Base-by-base conservation (phyloP, 2,113 vertebrate genomes). In the Callocephalon fimbriatum region DNA sequence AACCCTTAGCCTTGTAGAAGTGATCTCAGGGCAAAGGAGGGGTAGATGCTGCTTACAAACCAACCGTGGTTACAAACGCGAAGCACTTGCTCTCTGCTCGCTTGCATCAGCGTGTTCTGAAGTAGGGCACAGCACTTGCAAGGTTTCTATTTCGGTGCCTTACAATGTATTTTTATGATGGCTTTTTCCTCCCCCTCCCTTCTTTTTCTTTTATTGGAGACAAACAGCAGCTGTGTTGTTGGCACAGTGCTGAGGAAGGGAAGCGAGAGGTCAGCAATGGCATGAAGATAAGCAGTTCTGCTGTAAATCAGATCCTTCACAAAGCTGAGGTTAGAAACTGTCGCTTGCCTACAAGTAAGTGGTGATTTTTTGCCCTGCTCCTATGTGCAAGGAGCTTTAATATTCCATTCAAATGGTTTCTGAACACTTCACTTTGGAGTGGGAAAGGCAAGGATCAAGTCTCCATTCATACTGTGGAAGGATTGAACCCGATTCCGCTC, bases 221-320 rank as follows among this genome's bases (percentile, higher is more conserved):
- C 95, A 95, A 97, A 97, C 95, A 96, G 94, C 97, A 97, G 95
- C 96, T 96, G 95, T 94, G 97, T 71, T 92, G 66, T 56, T 95
- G 95, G 94, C 92, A 92, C 73, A 59, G 92, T 4, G 76, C 86
- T 94, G 86, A 65, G 95, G 45, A 72, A 87, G 91, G 88, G 91
- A 96, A 95, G 94, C 73, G 56, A 65, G 92, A 54, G 96, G 95
- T 93, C 93, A 97, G 88, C 73, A 32, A 11, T 79, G 88, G 86
- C 83, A 84, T 0, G 1, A 63, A 97, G 96, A 96, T 94, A 95
- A 97, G 94, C 86, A 92, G 83, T 53, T 79, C 68, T 86, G 84
- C 86, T 91, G 88, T 89, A 92, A 97, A 97, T 95, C 95, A 93
- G 93, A 91, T 90, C 92, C 73, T 96, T 61, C 83, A 50, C 75